Percentiles rank a stretch among this genome's conserved stretches.
Evolutionary conservation across 2,888 invertebrate species (phyloP).

Genomic region (Drosophila greeni): DNA sequence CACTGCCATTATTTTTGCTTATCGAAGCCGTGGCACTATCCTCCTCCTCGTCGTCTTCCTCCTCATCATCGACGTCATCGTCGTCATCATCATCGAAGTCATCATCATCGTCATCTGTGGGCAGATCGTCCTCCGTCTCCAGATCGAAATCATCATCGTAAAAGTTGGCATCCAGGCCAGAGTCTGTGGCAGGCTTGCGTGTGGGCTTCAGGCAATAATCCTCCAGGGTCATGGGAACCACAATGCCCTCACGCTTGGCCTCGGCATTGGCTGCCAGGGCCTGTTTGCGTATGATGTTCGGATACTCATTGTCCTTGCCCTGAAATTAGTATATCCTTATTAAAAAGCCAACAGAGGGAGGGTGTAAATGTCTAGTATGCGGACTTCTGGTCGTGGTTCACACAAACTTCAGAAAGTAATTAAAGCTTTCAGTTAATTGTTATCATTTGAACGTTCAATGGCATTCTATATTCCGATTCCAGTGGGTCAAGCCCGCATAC

Average conservation of each 20-base stretch:
- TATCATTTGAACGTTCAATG: background rate
- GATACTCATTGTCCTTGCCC: conserved; percentile 99
- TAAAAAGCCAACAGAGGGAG: conserved; percentile 3
- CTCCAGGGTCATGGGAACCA: conserved; percentile 97
- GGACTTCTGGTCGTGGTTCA: conserved; percentile 1
- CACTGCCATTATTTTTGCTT: conserved; percentile 48
- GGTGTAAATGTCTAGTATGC: conserved; percentile 18
- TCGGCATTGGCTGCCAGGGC: conserved; percentile 96
- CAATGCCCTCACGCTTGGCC: conserved; percentile 97
- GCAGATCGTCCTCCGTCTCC: conserved; percentile 84
- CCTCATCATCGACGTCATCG: conserved; percentile 56
- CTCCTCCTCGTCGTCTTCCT: conserved; percentile 78
- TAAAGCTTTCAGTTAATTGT: background rate
- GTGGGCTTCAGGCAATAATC: conserved; percentile 98
- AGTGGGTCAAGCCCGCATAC: background rate
- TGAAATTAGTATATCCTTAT: conserved; percentile 41
- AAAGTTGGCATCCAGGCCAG: conserved; percentile 93
- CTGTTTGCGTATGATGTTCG: conserved; percentile 98
- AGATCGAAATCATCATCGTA: conserved; percentile 97
- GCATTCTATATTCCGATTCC: background rate
- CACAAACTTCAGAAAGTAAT: background rate
- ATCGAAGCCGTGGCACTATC: conserved; percentile 47
- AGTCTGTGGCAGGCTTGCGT: conserved; percentile 91
- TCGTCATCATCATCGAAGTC: conserved; percentile 61
- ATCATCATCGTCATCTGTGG: conserved; percentile 82